These are phyloP conservation scores for Trissoscelio sp. DNA, from an alignment of 2,888 invertebrate species.

Conservation along the genomic window DNA sequence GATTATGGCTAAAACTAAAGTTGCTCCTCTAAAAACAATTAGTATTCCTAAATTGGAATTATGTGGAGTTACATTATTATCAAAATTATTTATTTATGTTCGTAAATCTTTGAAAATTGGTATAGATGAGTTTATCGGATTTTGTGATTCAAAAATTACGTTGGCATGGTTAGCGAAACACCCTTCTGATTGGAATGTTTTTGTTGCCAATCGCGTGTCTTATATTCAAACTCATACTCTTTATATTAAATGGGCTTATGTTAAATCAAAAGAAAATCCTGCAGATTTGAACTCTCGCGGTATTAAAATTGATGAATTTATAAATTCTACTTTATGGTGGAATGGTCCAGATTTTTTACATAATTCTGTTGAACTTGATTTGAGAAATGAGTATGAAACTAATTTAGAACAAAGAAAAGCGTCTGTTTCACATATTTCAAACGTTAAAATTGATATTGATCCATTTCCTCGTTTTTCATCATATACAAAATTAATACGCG, in stretches of 20 bases:
- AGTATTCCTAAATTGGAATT: slow-evolving; percentile 4
- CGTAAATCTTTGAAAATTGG: neutral
- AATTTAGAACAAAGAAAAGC: neutral
- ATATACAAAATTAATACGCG: neutral
- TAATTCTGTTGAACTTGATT: neutral
- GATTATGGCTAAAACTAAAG: slow-evolving; percentile 10
- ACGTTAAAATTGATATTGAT: neutral
- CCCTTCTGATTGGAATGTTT: neutral
- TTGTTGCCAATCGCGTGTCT: slow-evolving; percentile 1
- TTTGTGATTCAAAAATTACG: neutral
- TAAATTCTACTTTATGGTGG: slow-evolving; percentile 17
- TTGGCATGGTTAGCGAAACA: slow-evolving; percentile 6
- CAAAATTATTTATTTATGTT: neutral
- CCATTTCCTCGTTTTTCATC: neutral
- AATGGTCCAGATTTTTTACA: slow-evolving; percentile 2
- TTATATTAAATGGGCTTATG: neutral
- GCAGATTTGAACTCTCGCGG: slow-evolving; percentile 13
- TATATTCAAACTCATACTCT: neutral
- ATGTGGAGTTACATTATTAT: neutral
- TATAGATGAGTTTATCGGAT: neutral
- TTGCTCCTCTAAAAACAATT: slow-evolving; percentile 10
- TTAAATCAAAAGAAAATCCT: slow-evolving; percentile 9
- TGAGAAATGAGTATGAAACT: neutral
- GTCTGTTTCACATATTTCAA: neutral
- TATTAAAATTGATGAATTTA: neutral